Evolutionary conservation across 2,888 invertebrate genomes (phyloP), one percentile per base, ranked within the genome.

Genomic region (Plagiodera versicolora): DNA sequence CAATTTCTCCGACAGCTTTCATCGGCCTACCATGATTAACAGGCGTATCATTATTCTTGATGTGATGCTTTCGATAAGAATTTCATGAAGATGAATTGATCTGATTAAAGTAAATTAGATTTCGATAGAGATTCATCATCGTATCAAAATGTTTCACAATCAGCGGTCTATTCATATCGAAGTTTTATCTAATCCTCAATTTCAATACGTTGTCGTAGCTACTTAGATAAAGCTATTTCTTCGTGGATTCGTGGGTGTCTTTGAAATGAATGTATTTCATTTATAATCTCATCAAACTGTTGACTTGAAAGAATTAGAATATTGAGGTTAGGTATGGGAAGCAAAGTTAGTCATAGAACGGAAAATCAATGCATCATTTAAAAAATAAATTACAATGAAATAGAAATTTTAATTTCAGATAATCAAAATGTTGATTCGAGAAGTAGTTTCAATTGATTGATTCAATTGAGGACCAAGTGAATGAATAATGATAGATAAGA

Each of bases 111-210:
- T 53, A 44, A 53, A 53, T 53, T 10, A 53, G 53, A 44, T 53
- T 53, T 44, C 44, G 53, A 53, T 53, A 53, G 53, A 35, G 16
- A 53, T 53, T 53, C 53, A 28, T 53, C 53, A 53, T 52, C 52
- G 14, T 20, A 52, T 18, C 46, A 14, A 39, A 39, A 19, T 46
- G 19, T 19, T 16, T 18, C 18, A 11, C n/a, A 46, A 46, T 46
- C 18, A 46, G 46, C 46, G 46, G 18, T 18, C 46, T 46, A 46
- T 46, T 46, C 46, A 46, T n/a, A 46, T 18, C 20, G 20, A 46
- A 46, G 46, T 11, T 46, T 18, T 46, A 46, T 20, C 20, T 19
- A 18, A 16, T 20, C 19, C n/a, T 20, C 20, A 11, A 4, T 48
- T n/a, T 49, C 19, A 19, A 50, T 50, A 10, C 14, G 2, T 10